Conservation (phyloP, 2,888 invertebrate species). For the Caenorhabditis angaria region DNA sequence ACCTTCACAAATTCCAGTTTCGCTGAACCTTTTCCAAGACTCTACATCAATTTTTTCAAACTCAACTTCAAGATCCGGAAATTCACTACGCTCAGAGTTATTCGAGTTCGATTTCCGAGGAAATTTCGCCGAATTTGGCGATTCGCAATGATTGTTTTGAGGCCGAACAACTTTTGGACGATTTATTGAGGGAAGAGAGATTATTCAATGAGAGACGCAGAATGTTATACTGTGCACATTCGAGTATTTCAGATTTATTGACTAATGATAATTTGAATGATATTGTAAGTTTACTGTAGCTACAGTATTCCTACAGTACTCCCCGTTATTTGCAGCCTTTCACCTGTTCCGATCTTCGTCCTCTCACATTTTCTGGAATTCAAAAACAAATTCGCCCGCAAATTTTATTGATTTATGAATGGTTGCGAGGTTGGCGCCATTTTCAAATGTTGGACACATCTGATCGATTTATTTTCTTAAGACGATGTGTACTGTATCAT, state of each 20-base stretch:
- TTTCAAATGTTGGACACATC: constrained; percentile 43
- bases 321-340: constrained; percentile 57
- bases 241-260: constrained; percentile 40
- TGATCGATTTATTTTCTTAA: constrained; percentile 46
- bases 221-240: constrained; percentile 47
- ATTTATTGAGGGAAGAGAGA: constrained; percentile 48
- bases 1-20: no score
- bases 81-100: constrained; percentile 45
- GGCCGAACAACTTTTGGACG: constrained; percentile 44
- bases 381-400: constrained; percentile 53
- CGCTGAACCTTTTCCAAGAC: no score
- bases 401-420: constrained; percentile 59
- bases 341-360: constrained; percentile 45
- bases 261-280: constrained; percentile 46
- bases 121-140: constrained; percentile 34
- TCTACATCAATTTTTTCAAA: no score
- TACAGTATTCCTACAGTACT: no score
- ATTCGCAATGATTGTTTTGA: constrained; percentile 28
- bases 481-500: constrained; percentile 58
- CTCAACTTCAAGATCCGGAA: constrained; percentile 15
- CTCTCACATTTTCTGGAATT: constrained; percentile 52
- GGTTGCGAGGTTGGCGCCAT: constrained; percentile 56
- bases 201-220: constrained; percentile 52
- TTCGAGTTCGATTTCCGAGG: constrained; percentile 46
- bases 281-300: constrained; percentile 55